Conservation (phyloP, 2,113 vertebrate species). For the Nycticryphes semicollaris region DNA sequence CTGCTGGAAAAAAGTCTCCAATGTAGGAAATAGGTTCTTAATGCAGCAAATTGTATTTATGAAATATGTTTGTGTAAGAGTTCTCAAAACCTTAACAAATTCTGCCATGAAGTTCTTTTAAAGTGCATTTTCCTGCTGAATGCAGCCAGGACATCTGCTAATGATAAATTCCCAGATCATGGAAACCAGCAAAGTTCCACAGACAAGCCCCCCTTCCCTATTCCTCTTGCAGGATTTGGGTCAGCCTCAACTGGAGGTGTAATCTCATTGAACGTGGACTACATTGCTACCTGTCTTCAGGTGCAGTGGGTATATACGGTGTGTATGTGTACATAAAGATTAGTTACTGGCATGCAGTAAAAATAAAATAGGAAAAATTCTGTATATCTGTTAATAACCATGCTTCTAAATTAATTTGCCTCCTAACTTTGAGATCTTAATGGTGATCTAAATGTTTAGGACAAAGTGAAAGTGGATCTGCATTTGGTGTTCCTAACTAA, state of each 20-base stretch:
- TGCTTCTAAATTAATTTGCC: background rate
- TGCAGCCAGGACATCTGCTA: background rate
- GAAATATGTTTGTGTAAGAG: background rate
- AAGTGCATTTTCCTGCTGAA: background rate
- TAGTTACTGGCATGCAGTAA: background rate
- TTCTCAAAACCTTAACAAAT: background rate
- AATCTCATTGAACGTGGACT: background rate
- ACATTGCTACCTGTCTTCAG: background rate
- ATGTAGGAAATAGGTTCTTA: background rate
- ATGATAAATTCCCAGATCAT: background rate
- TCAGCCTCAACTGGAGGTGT: background rate
- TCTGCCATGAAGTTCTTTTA: background rate
- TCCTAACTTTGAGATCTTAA: background rate
- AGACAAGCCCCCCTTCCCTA: background rate
- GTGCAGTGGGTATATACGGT: background rate
- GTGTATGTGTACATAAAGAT: background rate
- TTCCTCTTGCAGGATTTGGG: background rate
- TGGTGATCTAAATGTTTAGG: background rate
- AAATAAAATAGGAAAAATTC: background rate
- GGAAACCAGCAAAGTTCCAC: background rate
- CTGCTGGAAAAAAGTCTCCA: background rate
- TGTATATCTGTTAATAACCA: background rate
- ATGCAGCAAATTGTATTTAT: background rate
- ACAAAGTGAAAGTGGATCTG: background rate
- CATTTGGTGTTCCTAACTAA: background rate